Percentiles rank a stretch among this genome's conserved stretches.
Conservation (phyloP, 2,888 invertebrate genomes). For the Pyrrhia umbra region DNA sequence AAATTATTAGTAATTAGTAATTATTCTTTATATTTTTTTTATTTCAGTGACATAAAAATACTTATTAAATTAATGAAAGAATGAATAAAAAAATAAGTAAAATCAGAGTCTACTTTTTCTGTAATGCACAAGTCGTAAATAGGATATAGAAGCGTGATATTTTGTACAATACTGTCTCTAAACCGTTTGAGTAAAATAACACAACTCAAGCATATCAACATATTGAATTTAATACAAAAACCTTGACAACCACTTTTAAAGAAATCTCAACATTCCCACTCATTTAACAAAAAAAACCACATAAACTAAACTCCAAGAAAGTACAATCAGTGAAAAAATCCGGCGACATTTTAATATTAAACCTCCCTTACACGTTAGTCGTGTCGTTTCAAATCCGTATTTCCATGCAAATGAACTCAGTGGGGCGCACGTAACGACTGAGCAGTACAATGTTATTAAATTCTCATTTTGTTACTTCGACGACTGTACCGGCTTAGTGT, state of each 20-base stretch:
- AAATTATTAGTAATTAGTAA: too few relatives aligned
- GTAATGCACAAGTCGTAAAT: too few relatives aligned
- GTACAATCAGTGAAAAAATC: slow-evolving; percentile 41
- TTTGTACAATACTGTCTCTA: too few relatives aligned
- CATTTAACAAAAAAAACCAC: slow-evolving; percentile 10
- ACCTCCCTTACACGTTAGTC: slow-evolving; percentile 37
- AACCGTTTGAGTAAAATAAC: neutral
- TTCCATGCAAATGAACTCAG: slow-evolving; percentile 67
- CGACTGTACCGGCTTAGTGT: slow-evolving; percentile 41
- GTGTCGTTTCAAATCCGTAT: slow-evolving; percentile 63
- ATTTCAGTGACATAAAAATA: too few relatives aligned
- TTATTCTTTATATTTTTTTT: too few relatives aligned
- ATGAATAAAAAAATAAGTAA: too few relatives aligned
- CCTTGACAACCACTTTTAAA: neutral
- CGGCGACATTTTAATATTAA: slow-evolving; percentile 51
- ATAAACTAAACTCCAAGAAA: slow-evolving; percentile 37
- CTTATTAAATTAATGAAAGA: too few relatives aligned
- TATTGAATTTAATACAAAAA: neutral
- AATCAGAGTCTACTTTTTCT: too few relatives aligned
- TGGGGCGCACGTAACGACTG: slow-evolving; percentile 52
- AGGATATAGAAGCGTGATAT: too few relatives aligned
- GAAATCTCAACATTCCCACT: slow-evolving; percentile 17
- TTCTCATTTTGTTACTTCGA: slow-evolving; percentile 63
- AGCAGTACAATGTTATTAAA: slow-evolving; percentile 65
- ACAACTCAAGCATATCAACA: neutral